A percentile compares a stretch with the other conserved stretches of the same genome.
Conservation (phyloP, 2,888 invertebrate genomes). For the Autographa gamma region DNA sequence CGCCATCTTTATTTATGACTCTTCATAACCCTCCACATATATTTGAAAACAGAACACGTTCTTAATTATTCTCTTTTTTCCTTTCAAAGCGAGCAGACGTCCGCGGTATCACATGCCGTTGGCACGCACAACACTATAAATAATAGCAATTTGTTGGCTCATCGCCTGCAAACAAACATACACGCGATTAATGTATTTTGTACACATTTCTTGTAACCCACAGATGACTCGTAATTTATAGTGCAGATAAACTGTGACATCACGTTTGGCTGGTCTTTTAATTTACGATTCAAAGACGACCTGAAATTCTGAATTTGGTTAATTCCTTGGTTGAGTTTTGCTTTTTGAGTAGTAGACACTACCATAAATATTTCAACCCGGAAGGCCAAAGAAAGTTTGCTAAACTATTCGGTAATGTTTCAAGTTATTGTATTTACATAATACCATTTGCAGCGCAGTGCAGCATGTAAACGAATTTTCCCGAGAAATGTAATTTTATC, state of each 20-base stretch:
- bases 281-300: constrained; percentile 7
- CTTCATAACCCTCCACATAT: background rate
- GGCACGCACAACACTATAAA: constrained; percentile 52
- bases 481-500: background rate
- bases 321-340: background rate
- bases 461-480: background rate
- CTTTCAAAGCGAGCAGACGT: constrained; percentile 6
- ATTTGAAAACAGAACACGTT: constrained; percentile 11
- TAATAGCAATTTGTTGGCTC: constrained; percentile 57
- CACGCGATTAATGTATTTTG: constrained; percentile 44
- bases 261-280: constrained; percentile 20
- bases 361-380: background rate
- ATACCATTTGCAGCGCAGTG: background rate
- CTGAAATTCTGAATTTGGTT: background rate
- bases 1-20: background rate
- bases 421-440: background rate
- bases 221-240: constrained; percentile 38
- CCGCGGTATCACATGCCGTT: constrained; percentile 45
- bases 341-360: background rate
- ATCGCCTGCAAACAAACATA: constrained; percentile 50
- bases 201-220: constrained; percentile 39
- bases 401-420: background rate
- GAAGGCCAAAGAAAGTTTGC: background rate
- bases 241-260: constrained; percentile 22
- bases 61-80: constrained; percentile 38